Percentiles rank a stretch among this genome's conserved stretches.
Evolutionary conservation across 2,888 invertebrate species (phyloP).

Genomic region (Phyllotreta cruciferae): DNA sequence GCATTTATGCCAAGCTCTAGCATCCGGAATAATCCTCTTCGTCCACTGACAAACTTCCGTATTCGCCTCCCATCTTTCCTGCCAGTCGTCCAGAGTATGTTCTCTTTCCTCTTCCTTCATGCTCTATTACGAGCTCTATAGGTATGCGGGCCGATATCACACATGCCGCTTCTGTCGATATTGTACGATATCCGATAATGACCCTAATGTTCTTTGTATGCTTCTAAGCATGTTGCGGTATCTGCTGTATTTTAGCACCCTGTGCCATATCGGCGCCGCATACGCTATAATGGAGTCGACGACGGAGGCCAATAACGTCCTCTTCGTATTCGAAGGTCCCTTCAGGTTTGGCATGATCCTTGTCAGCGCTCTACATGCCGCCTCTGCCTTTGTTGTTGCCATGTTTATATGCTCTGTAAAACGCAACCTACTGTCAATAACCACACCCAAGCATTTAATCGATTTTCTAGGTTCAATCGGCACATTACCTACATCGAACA

Average conservation of each 20-base stretch:
- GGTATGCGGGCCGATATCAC: background rate
- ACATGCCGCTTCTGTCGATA: background rate
- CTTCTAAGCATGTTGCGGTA: background rate
- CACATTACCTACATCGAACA: background rate
- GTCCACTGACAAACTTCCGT: slow-evolving; percentile 10
- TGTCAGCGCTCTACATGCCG: background rate
- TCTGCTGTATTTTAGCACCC: background rate
- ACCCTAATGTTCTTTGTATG: background rate
- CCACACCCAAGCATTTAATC: background rate
- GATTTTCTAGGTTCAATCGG: background rate
- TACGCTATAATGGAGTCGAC: slow-evolving; percentile 15
- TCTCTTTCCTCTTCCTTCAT: slow-evolving; percentile 14
- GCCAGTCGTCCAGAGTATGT: slow-evolving; percentile 23
- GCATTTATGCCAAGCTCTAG: slow-evolving; percentile 1
- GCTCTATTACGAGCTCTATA: background rate
- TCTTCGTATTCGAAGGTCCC: slow-evolving; percentile 13
- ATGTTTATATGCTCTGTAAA: background rate
- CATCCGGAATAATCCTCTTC: slow-evolving; percentile 9
- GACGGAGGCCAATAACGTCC: slow-evolving; percentile 13
- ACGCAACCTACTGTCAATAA: background rate
- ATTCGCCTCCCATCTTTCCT: slow-evolving; percentile 25
- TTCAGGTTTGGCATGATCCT: slow-evolving; percentile 25
- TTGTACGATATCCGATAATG: background rate
- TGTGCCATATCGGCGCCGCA: slow-evolving; percentile 27
- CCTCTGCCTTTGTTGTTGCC: background rate